Evolutionary conservation across 2,888 invertebrate genomes (phyloP).

Genomic region (Cataglyphis albicans): DNA sequence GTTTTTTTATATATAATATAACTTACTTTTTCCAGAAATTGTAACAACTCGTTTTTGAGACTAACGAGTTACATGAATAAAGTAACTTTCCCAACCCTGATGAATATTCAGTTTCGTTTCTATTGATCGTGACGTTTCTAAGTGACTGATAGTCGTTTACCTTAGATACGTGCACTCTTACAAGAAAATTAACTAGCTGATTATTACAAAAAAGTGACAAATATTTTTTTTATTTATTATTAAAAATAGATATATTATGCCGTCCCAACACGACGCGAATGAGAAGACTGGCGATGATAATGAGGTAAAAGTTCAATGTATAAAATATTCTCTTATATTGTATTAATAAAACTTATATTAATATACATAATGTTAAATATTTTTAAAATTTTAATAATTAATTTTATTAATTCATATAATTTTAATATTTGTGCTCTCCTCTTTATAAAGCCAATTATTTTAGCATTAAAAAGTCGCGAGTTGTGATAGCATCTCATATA

Average conservation of each 20-base stretch:
- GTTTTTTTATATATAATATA: no score
- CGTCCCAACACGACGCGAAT: constrained; percentile 41
- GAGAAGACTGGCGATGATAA: constrained; percentile 55
- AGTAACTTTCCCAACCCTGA: background rate
- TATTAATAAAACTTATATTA: background rate
- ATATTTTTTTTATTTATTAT: background rate
- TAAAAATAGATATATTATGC: constrained; percentile 34
- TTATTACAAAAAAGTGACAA: background rate
- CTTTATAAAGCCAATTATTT: background rate
- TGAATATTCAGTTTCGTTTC: background rate
- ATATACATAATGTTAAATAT: background rate
- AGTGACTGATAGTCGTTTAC: constrained; percentile 33
- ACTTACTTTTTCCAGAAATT: background rate
- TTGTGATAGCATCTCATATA: background rate
- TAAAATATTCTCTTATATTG: background rate
- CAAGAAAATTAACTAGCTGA: background rate
- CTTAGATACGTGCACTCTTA: constrained; percentile 22
- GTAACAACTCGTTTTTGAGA: background rate
- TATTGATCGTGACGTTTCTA: constrained; percentile 31
- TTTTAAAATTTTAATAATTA: background rate
- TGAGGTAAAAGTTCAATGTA: constrained; percentile 53
- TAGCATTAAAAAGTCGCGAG: background rate
- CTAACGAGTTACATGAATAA: background rate
- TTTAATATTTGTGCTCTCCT: background rate
- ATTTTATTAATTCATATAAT: background rate